Conservation (phyloP, 1,140 invertebrate species). For the Trichomalopsis sarcophagae region DNA sequence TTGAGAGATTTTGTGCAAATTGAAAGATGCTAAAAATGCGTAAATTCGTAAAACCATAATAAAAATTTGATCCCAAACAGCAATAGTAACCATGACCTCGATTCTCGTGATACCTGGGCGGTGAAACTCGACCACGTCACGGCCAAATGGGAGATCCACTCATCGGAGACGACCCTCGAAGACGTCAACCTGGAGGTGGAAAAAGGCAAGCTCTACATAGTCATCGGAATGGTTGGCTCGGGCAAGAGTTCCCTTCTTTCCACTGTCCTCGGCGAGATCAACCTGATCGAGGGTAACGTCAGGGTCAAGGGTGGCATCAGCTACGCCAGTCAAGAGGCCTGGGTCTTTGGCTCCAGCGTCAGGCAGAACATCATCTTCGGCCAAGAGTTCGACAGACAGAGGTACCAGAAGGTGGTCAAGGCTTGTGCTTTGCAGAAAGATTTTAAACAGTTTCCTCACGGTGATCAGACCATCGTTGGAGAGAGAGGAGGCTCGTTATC, state of each 20-base stretch:
- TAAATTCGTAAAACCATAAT: neutral
- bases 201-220: conserved; percentile 77
- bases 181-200: conserved; percentile 75
- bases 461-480: conserved; percentile 88
- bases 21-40: neutral
- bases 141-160: conserved; percentile 74
- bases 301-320: conserved; percentile 78
- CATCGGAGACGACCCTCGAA: conserved; percentile 71
- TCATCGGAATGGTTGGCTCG: conserved; percentile 81
- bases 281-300: conserved; percentile 76
- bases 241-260: conserved; percentile 81
- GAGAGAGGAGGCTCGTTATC: conserved; percentile 88
- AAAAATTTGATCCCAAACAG: neutral
- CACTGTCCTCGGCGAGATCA: conserved; percentile 80
- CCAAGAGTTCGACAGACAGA: conserved; percentile 77
- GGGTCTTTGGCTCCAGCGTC: conserved; percentile 80
- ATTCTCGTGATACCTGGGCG: conserved; percentile 53
- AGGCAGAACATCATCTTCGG: conserved; percentile 89
- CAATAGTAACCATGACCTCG: neutral
- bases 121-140: conserved; percentile 74
- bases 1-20: neutral
- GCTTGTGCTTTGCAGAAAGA: conserved; percentile 82
- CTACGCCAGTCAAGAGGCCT: conserved; percentile 87
- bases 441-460: conserved; percentile 83
- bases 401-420: conserved; percentile 78